phyloP scores from a whole-genome alignment of 2,797 vertebrate genomes.

The Agapornis canus region DNA sequence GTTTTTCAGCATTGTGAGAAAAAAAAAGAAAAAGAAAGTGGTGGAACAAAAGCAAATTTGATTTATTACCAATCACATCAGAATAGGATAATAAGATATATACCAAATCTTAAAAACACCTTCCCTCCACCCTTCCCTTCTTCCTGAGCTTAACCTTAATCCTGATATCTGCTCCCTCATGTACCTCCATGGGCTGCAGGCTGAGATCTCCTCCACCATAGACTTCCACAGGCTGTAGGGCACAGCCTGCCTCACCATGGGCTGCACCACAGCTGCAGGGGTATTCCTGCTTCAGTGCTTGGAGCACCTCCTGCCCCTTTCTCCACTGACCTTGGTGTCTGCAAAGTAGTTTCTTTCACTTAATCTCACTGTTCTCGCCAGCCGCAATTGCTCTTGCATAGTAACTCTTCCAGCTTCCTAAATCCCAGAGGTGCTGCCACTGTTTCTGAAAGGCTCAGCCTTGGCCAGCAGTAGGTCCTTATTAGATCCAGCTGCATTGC shows the following conservation, averaged over 20 bases:
- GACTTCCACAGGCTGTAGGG: background rate
- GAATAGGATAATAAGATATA: background rate
- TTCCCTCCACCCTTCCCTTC: background rate
- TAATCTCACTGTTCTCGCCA: background rate
- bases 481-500: background rate
- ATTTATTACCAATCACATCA: background rate
- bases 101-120: background rate
- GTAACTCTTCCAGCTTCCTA: background rate
- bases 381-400: background rate
- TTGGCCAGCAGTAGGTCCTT: background rate
- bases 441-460: background rate
- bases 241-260: background rate
- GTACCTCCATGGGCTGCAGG: background rate
- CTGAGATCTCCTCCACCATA: background rate
- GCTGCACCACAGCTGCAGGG: background rate
- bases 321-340: background rate
- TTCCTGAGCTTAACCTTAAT: background rate
- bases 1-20: background rate
- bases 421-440: background rate
- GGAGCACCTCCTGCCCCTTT: background rate
- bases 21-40: background rate
- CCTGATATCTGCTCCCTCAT: background rate
- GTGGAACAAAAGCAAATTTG: background rate
- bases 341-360: background rate
- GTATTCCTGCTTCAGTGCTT: background rate